A percentile compares a stretch with the other conserved stretches of the same genome.
phyloP scores from a whole-genome alignment of 2,113 vertebrate genomes.

The Ptilorrhoa leucosticta region DNA sequence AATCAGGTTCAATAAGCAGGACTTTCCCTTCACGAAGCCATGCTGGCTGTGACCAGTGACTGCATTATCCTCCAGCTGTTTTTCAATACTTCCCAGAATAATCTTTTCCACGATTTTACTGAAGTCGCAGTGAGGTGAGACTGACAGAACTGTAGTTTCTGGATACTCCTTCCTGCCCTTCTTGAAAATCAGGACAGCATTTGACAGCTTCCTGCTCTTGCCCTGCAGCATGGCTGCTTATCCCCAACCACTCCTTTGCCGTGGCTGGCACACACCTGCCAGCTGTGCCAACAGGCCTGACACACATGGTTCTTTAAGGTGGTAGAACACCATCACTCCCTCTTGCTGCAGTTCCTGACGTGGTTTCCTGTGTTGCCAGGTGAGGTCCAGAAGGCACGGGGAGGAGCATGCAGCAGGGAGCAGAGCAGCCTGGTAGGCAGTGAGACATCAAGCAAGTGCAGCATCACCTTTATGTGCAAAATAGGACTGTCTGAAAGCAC shows the following conservation, averaged over 20 bases:
- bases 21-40: neutral
- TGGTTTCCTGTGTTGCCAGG: rapidly evolving
- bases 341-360: neutral
- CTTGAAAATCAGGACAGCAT: neutral
- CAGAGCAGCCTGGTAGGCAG: neutral
- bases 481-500: neutral
- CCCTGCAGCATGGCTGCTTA: neutral
- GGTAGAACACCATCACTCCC: neutral
- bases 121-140: neutral
- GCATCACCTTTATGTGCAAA: neutral
- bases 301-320: rapidly evolving
- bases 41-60: neutral
- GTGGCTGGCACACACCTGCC: neutral
- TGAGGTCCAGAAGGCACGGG: neutral
- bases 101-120: neutral
- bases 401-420: rapidly evolving
- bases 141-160: neutral
- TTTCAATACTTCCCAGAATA: neutral
- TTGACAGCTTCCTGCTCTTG: neutral
- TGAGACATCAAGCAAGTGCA: rapidly evolving
- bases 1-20: neutral
- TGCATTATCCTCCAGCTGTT: neutral
- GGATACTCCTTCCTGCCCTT: neutral
- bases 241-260: rapidly evolving
- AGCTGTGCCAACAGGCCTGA: neutral